These are phyloP conservation scores for Tenualosa thibaudeaui DNA, from an alignment of 2,797 vertebrate species.

Conservation along the genomic window DNA sequence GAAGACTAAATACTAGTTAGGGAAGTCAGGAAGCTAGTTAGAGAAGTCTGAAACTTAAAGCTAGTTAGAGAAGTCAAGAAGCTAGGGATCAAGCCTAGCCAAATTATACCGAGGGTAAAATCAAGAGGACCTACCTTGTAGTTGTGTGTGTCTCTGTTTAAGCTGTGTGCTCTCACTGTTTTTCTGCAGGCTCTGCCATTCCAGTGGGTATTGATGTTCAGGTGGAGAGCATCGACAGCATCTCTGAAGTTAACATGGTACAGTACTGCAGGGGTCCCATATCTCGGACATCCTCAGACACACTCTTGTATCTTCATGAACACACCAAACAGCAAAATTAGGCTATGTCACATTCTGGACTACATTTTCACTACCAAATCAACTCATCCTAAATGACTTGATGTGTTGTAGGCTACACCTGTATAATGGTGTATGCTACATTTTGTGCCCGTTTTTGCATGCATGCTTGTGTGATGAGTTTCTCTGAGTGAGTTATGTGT, in stretches of 20 bases:
- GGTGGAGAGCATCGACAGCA: constrained; percentile 90
- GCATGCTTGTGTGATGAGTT: background rate
- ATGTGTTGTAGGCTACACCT: background rate
- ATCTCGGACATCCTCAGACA: too few species aligned
- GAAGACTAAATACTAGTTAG: too few species aligned
- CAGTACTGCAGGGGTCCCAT: background rate
- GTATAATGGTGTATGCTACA: too few species aligned
- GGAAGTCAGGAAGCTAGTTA: background rate
- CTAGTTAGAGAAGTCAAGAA: background rate
- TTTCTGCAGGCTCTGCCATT: constrained; percentile 80
- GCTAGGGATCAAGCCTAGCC: background rate
- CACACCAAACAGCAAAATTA: too few species aligned
- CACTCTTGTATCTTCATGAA: too few species aligned
- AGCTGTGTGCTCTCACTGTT: background rate
- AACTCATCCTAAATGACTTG: too few species aligned
- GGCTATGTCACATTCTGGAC: too few species aligned
- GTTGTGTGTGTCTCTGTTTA: background rate
- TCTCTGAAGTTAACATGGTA: constrained; percentile 95
- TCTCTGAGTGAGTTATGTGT: constrained; percentile 25
- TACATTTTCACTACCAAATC: too few species aligned
- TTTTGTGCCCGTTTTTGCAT: too few species aligned
- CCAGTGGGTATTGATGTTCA: constrained; percentile 90
- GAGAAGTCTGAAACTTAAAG: background rate
- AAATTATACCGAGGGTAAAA: background rate
- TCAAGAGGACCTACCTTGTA: background rate